These are phyloP conservation scores for Neolamprologus ventralis DNA, from an alignment of 2,113 vertebrate genomes.

Conservation along the genomic window DNA sequence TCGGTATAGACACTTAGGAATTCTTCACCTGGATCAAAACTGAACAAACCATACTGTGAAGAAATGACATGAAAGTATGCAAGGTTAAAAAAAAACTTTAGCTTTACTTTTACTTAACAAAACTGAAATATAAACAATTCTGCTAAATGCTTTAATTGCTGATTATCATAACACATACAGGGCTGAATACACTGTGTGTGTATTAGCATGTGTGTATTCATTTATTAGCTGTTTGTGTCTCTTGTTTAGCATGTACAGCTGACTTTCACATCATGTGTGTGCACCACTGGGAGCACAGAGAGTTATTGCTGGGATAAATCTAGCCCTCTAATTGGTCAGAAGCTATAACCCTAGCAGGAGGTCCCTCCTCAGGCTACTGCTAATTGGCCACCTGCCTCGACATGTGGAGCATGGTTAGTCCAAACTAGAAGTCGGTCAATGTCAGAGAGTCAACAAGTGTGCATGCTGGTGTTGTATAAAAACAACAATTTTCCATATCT, in stretches of 20 bases:
- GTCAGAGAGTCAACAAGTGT: slow-evolving; percentile 43
- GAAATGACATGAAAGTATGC: background rate
- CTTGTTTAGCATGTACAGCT: background rate
- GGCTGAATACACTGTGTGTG: background rate
- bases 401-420: background rate
- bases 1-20: no score
- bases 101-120: background rate
- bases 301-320: slow-evolving; percentile 56
- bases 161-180: slow-evolving; percentile 8
- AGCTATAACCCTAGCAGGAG: slow-evolving; percentile 49
- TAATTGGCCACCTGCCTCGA: slow-evolving; percentile 58
- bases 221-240: background rate
- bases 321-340: slow-evolving; percentile 59
- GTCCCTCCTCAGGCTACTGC: slow-evolving; percentile 40
- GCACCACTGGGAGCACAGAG: background rate
- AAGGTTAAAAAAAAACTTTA: background rate
- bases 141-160: slow-evolving; percentile 23
- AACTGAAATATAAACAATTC: background rate
- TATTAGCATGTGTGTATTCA: background rate
- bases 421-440: slow-evolving; percentile 19
- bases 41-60: background rate
- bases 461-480: background rate
- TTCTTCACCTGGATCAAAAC: no score
- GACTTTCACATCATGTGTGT: background rate
- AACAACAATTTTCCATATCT: background rate